phyloP scores from a whole-genome alignment of 2,797 vertebrate genomes.

The Spinus olivaceus region DNA sequence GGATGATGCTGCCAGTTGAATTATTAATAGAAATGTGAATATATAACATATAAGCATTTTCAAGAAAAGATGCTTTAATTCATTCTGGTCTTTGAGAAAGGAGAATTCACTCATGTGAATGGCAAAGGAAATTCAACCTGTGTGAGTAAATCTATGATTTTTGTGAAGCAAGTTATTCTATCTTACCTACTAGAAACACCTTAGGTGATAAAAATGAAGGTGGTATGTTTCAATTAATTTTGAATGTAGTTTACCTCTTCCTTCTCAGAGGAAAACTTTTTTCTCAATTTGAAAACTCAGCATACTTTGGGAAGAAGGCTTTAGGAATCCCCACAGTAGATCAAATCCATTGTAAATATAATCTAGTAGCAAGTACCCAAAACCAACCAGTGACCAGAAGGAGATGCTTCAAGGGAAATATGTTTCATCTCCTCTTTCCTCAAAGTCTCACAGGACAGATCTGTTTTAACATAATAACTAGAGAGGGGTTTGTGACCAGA shows the following conservation, averaged over 20 bases:
- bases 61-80: neutral
- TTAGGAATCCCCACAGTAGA: neutral
- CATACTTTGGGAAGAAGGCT: neutral
- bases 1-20: neutral
- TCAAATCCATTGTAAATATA: neutral
- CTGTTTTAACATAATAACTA: neutral
- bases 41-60: neutral
- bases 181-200: neutral
- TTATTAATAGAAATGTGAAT: neutral
- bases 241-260: neutral
- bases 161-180: neutral
- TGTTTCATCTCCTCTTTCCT: neutral
- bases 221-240: neutral
- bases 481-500: neutral
- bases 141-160: neutral
- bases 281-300: neutral
- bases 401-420: neutral
- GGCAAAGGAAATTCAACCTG: neutral
- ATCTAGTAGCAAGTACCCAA: neutral
- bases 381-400: neutral
- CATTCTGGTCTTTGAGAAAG: neutral
- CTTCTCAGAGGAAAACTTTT: neutral
- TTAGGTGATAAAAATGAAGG: neutral
- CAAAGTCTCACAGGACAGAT: neutral
- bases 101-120: neutral